Evolutionary conservation across 2,888 invertebrate genomes (phyloP).

Genomic region (Melangyna quadrimaculata): DNA sequence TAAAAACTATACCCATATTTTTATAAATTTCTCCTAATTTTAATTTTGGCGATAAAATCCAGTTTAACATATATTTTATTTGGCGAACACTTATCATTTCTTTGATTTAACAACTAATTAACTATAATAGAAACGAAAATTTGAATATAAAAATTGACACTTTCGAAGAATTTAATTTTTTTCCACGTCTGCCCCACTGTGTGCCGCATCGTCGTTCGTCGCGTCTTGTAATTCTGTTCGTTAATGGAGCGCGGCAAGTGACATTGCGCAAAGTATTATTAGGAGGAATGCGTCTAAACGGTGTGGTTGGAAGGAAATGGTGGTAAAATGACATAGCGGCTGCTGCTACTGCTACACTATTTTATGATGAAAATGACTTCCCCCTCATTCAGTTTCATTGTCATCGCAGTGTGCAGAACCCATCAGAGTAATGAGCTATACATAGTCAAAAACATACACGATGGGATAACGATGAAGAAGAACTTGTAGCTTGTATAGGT

Average conservation of each 20-base stretch:
- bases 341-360: constrained; percentile 42
- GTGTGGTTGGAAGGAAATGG: constrained; percentile 42
- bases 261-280: constrained; percentile 56
- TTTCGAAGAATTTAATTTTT: no score
- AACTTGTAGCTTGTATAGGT: no score
- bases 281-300: neutral
- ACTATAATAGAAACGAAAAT: no score
- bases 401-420: constrained; percentile 8
- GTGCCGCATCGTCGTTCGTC: neutral
- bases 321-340: constrained; percentile 49
- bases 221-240: constrained; percentile 43
- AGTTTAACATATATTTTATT: no score
- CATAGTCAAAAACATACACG: neutral
- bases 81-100: no score
- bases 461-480: neutral
- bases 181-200: no score
- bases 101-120: no score
- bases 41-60: no score
- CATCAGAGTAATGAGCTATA: constrained; percentile 43
- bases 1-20: no score
- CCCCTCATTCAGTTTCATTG: neutral
- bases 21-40: no score
- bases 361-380: constrained; percentile 22
- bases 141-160: no score
- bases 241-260: constrained; percentile 70